These are phyloP conservation scores for Drosophila mulleri DNA, from an alignment of 2,888 invertebrate genomes.

Conservation along the genomic window DNA sequence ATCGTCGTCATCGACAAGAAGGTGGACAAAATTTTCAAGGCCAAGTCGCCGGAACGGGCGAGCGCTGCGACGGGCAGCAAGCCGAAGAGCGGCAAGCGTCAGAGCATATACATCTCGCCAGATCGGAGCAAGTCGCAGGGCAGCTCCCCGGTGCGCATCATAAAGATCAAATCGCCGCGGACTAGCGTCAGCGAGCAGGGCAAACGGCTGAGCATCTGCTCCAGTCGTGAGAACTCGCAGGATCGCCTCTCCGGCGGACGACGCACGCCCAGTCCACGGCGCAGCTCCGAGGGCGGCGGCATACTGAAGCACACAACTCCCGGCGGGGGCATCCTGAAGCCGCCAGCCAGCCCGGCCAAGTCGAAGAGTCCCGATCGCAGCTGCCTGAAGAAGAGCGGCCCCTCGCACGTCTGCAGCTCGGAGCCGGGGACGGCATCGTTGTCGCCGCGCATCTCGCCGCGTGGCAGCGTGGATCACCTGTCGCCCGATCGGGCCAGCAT, in stretches of 20 bases:
- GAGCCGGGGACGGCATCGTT: constrained; percentile 67
- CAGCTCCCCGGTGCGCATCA: constrained; percentile 84
- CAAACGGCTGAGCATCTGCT: constrained; percentile 82
- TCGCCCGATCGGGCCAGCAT: constrained; percentile 83
- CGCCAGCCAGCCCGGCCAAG: constrained; percentile 83
- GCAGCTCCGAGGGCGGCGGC: constrained; percentile 84
- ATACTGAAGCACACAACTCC: constrained; percentile 83
- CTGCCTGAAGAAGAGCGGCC: constrained; percentile 83
- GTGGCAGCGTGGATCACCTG: constrained; percentile 83
- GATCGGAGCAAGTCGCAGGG: constrained; percentile 85
- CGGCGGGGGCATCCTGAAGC: constrained; percentile 81
- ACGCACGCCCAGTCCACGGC: constrained; percentile 84
- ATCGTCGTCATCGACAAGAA: constrained; percentile 84
- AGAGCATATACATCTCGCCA: constrained; percentile 87
- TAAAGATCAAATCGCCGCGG: constrained; percentile 86
- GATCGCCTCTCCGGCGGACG: constrained; percentile 81
- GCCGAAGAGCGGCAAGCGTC: constrained; percentile 83
- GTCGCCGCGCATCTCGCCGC: constrained; percentile 84
- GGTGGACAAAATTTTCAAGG: constrained; percentile 85
- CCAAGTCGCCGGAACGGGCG: constrained; percentile 76
- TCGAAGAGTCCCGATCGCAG: constrained; percentile 84
- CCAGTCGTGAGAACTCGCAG: constrained; percentile 84
- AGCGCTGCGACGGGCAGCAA: constrained; percentile 52
- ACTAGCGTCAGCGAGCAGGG: constrained; percentile 86
- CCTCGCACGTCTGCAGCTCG: constrained; percentile 83